Base-by-base conservation (phyloP, 2,113 vertebrate species). In the Caranx ignobilis region DNA sequence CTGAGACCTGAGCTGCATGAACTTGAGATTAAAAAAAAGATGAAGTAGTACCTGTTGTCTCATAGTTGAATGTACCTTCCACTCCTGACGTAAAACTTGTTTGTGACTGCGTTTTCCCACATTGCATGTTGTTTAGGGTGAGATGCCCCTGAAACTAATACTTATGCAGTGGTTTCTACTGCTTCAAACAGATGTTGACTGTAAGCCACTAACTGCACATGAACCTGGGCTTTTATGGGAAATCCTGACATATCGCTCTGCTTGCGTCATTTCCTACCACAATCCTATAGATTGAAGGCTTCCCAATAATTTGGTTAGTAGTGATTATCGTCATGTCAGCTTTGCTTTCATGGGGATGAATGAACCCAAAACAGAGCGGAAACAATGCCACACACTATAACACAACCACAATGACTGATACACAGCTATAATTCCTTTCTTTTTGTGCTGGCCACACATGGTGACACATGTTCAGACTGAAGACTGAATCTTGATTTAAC, bases 151-250 rank as follows among this genome's bases (percentile, higher is more conserved):
- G 39, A 86, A 89, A 79, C 81, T 87, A 88, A 85, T 84, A 83
- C 83, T 91, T 89, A 89, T 2, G 13, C 18, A 1, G 86, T 65
- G 91, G 92, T 91, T 91, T 87, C 73, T 32, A 64, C 63, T 72
- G 65, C 84, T 63, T 78, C 66, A 81, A 73, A 82, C 39, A 73
- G 82, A 84, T 81, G 78, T 79, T 73, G 82, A 85, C 77, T 31
- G 32, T 2, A 77, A 87, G 75, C 88, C 88, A 88, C 87, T 88
- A 90, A 91, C 79, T 89, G 69, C 83, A 69, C 47, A 56, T 18
- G 35, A 88, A 89, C 83, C 60, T 75, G 60, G 56, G 68, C 78
- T 72, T 84, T 84, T 79, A 72, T 74, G 88, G 89, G 79, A 93
- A 90, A 81, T 18, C 83, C 72, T 79, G 31, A 54, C 76, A 69